phyloP scores from a whole-genome alignment of 2,113 vertebrate species.

The Daubentonia madagascariensis region DNA sequence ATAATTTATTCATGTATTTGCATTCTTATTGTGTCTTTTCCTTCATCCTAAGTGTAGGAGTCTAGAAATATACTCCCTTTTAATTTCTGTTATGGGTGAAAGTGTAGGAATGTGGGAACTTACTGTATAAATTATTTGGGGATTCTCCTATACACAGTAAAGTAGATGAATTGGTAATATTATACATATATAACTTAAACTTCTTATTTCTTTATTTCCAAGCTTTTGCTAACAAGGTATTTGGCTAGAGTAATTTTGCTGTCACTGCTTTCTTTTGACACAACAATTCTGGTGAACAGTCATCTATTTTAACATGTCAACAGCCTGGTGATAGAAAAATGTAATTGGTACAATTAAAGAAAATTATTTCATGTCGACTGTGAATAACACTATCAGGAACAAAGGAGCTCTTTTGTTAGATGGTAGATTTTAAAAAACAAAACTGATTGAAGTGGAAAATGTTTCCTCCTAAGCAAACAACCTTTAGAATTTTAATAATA shows the following conservation, averaged over 20 bases:
- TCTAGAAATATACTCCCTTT: neutral
- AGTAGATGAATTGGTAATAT: neutral
- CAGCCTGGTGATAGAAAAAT: constrained; percentile 59
- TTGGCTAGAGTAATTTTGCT: constrained; percentile 76
- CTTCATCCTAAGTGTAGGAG: neutral
- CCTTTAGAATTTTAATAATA: constrained; percentile 63
- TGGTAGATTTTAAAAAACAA: constrained; percentile 68
- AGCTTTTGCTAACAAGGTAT: constrained; percentile 67
- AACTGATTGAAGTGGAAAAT: constrained; percentile 58
- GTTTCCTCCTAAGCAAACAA: constrained; percentile 56
- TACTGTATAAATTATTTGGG: neutral
- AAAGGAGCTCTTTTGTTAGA: constrained; percentile 62
- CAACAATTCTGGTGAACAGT: constrained; percentile 56
- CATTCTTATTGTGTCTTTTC: neutral
- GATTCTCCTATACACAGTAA: neutral
- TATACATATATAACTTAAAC: neutral
- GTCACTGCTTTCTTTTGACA: constrained; percentile 75
- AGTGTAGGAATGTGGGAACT: neutral
- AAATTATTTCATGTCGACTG: constrained; percentile 72
- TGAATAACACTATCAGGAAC: constrained; percentile 73
- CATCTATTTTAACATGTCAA: constrained; percentile 71
- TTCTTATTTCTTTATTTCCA: constrained; percentile 64
- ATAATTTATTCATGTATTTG: constrained; percentile 10
- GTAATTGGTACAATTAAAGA: constrained; percentile 78
- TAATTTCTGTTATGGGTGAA: neutral